Base-by-base conservation (phyloP, 2,888 invertebrate genomes). In the Cataglyphis livida region DNA sequence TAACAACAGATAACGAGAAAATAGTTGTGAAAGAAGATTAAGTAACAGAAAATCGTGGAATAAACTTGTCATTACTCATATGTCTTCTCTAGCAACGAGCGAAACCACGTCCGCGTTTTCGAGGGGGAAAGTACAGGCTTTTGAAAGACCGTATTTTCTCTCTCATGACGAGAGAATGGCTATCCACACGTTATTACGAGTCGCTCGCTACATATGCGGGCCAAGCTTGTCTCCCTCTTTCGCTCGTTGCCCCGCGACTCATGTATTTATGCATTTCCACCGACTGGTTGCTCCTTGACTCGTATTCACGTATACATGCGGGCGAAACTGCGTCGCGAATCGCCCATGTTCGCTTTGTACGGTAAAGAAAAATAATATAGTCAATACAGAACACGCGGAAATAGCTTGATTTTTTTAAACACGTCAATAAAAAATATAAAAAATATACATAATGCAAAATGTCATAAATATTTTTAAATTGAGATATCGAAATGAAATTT, bases 191-290 rank as follows among this genome's bases (percentile, higher is more conserved):
- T 93, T 93, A 93, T 93, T 93, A 92, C 91, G 86, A 87, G 73
- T 85, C 89, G 89, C 87, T 89, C 85, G 89, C 86, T 90, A 89
- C 91, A 91, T 92, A 92, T 92, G 93, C 91, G 91, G 90, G 89
- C 89, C 90, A 91, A 92, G 89, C 91, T 89, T 86, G 90, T 88
- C 88, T 90, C 90, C 88, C 90, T 88, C 87, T 87, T 89, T 91
- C 85, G 68, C 82, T 89, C 88, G 84, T 82, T 89, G 90, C 88
- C 89, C 87, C 87, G 84, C 88, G 90, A 90, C 91, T 94, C 93
- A 94, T 94, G 93, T 94, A 94, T 94, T 94, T 94, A 94, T 94
- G 93, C 93, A 94, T 94, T 94, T 93, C 87, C 84, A 87, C 81
- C 86, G 85, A 83, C 65, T 87, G 84, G 73, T 62, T 73, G 87